Conservation (phyloP, 1,140 invertebrate species). For the Grapholita molesta region DNA sequence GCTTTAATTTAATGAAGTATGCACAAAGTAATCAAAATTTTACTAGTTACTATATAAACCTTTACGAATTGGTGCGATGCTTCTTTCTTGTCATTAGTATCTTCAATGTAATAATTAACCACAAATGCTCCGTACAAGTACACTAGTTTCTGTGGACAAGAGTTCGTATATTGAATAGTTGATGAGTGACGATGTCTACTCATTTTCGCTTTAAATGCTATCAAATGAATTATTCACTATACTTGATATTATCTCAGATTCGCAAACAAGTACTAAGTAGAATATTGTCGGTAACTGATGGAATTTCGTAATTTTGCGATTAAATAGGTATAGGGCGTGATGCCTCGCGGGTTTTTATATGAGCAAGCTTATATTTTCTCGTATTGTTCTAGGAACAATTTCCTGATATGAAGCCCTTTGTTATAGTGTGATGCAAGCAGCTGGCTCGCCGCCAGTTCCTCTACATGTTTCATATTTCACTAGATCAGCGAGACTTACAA, state of each 20-base stretch:
- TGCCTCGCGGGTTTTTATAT: slow-evolving; percentile 30
- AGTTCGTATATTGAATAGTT: background rate
- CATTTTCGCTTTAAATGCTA: background rate
- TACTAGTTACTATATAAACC: too few relatives aligned
- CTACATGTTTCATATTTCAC: slow-evolving; percentile 66
- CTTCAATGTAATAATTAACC: background rate
- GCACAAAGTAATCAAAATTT: too few relatives aligned
- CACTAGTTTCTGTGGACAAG: background rate
- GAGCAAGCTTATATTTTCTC: slow-evolving; percentile 50
- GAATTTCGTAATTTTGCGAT: slow-evolving; percentile 1
- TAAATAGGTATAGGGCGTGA: background rate
- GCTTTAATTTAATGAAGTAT: too few relatives aligned
- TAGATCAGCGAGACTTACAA: slow-evolving; percentile 54
- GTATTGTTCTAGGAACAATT: slow-evolving; percentile 64
- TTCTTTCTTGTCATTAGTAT: background rate
- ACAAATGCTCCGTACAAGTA: background rate
- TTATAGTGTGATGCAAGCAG: slow-evolving; percentile 56
- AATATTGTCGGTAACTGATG: background rate
- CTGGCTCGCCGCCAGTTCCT: slow-evolving; percentile 54
- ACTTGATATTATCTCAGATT: background rate
- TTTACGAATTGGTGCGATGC: too few relatives aligned
- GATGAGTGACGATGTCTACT: background rate
- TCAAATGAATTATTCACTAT: background rate
- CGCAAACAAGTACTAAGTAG: background rate
- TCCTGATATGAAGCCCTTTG: slow-evolving; percentile 66